Evolutionary conservation across 2,797 vertebrate genomes (phyloP), one percentile per base, ranked within the genome.

Genomic region (Crossoptilon crossoptilon): DNA sequence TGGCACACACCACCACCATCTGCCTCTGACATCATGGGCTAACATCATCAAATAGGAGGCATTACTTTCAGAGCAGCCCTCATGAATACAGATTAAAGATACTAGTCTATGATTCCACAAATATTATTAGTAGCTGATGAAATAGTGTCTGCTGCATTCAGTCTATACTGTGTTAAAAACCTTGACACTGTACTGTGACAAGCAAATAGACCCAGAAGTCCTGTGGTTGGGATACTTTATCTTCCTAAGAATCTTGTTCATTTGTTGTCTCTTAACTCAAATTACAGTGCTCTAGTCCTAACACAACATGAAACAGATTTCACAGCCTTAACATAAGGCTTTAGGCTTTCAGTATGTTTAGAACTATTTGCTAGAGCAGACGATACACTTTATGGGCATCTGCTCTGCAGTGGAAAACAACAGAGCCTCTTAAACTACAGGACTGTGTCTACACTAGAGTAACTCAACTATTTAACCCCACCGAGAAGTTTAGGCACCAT

Each of bases 301-400:
- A 68, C 0, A 72, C 35, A 59, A 26, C 12, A 22, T 43, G 66
- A 71, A 71, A 35, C 0, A 41, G 29, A 67, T 41, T 2, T 1
- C 55, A 26, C 11, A 48, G 37, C 33, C 76, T 68, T 46, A 53
- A 72, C 17, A 53, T 19, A 49, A 60, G 14, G 17, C 33, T 90
- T 72, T 15, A 63, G 23, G 49, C 9, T 59, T 48, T 23, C 51
- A 53, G 14, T 17, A 53, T 29, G 51, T 53, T 53, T 29, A 13
- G 31, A 86, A 55, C 14, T 26, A 48, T 19, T 74, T 48, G 29
- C 43, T 53, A 68, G 31, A 78, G 46, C 63, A 70, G 14, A 37
- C 10, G 22, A 39, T 31, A 33, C 35, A 37, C 4, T 0, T 3
- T 12, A 43, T 2, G 5, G 26, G 2, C 66, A 51, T 3, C 4